phyloP scores from a whole-genome alignment of 1,140 invertebrate species.

The Caerostris darwini region DNA sequence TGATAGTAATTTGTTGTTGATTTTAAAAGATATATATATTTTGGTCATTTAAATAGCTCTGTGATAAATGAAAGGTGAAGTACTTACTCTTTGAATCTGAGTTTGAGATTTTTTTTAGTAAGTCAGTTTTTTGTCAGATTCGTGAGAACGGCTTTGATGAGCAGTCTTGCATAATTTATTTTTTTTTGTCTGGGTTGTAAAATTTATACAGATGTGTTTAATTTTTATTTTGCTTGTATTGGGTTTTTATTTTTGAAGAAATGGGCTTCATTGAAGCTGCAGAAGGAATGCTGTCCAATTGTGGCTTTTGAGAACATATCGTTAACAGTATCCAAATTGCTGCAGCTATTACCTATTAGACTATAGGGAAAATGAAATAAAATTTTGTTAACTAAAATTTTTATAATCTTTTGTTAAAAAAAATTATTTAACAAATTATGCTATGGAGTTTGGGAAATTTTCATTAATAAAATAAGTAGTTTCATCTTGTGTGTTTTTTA shows the following conservation, averaged over 20 bases:
- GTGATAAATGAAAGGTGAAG: constrained; percentile 76
- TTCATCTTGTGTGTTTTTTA: constrained; percentile 59
- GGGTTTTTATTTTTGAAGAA: background rate
- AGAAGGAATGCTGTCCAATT: constrained; percentile 65
- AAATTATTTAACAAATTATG: constrained; percentile 74
- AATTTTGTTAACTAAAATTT: constrained; percentile 77
- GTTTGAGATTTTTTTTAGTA: constrained; percentile 65
- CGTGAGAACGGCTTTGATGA: constrained; percentile 71
- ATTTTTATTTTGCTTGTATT: constrained; percentile 31
- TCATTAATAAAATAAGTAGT: constrained; percentile 78
- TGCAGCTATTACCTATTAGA: constrained; percentile 73
- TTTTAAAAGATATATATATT: constrained; percentile 78
- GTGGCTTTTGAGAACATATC: constrained; percentile 76
- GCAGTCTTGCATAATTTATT: constrained; percentile 65
- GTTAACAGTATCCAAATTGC: constrained; percentile 73
- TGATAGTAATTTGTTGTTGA: constrained; percentile 76
- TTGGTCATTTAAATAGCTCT: constrained; percentile 78
- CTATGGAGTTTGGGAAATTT: constrained; percentile 78
- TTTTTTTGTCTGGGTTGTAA: constrained; percentile 76
- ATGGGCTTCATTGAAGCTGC: constrained; percentile 64
- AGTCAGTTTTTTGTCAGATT: constrained; percentile 58
- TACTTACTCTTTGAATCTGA: constrained; percentile 75
- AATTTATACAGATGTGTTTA: constrained; percentile 56
- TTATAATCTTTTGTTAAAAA: constrained; percentile 78
- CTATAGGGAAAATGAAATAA: constrained; percentile 59